Percentiles rank a stretch among this genome's conserved stretches.
Evolutionary conservation across 2,797 vertebrate species (phyloP).

Genomic region (Hypotaenidia philippensis): DNA sequence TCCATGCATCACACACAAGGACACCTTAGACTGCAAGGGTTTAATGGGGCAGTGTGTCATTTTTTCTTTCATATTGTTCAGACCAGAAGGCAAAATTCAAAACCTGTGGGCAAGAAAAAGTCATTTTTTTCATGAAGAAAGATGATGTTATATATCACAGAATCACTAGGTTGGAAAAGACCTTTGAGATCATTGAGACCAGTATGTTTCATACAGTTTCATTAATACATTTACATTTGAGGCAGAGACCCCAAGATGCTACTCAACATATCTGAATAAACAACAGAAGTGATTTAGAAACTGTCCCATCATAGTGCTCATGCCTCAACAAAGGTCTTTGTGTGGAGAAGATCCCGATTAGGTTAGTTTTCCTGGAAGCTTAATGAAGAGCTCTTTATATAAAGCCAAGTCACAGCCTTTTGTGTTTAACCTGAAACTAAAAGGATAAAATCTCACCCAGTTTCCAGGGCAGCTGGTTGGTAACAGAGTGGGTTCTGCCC

Average conservation of each 20-base stretch:
- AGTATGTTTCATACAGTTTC: not conserved
- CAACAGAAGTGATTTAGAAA: not conserved
- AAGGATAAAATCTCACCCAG: not conserved
- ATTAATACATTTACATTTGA: not conserved
- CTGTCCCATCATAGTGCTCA: rapidly evolving
- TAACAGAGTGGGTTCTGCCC: not conserved
- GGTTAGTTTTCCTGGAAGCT: not conserved
- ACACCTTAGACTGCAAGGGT: not conserved
- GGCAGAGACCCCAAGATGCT: not conserved
- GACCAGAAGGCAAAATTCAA: not conserved
- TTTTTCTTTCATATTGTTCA: not conserved
- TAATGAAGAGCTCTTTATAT: not conserved
- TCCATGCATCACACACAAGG: not conserved
- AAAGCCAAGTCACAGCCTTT: slow-evolving; percentile 14
- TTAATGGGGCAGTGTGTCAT: not conserved
- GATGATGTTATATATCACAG: not conserved
- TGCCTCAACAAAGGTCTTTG: not conserved
- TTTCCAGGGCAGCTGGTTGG: not conserved
- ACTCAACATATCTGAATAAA: not conserved
- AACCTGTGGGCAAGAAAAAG: not conserved
- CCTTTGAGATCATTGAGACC: no score
- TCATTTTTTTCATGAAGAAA: not conserved
- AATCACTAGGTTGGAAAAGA: no score
- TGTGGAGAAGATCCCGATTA: not conserved
- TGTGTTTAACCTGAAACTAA: not conserved